phyloP scores from a whole-genome alignment of 2,797 vertebrate species.

The Sebastes taczanowskii region DNA sequence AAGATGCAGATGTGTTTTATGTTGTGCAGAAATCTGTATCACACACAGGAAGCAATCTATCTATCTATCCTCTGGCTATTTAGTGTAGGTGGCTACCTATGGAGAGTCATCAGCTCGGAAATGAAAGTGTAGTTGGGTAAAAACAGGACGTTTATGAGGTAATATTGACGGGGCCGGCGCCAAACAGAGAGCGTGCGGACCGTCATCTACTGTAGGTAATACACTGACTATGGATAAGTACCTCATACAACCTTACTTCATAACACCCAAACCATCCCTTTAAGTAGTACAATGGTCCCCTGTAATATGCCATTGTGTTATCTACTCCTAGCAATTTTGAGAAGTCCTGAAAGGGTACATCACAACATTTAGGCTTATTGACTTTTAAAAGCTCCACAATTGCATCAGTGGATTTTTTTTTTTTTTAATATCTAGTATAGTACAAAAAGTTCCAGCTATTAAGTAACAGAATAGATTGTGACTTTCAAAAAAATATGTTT shows the following conservation, averaged over 20 bases:
- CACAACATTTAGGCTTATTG: neutral
- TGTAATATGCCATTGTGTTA: neutral
- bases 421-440: neutral
- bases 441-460: conserved; percentile 3
- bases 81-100: neutral
- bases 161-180: neutral
- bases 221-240: no score
- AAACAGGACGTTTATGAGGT: neutral
- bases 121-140: neutral
- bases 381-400: neutral
- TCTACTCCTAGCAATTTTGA: neutral
- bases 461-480: neutral
- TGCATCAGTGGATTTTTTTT: neutral
- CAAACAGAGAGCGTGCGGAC: accelerated
- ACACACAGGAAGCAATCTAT: neutral
- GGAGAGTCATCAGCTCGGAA: neutral
- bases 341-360: neutral
- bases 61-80: neutral
- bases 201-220: no score
- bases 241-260: no score
- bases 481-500: neutral
- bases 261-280: no score
- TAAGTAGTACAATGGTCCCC: neutral
- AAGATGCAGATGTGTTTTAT: neutral
- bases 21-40: neutral